Base-by-base conservation (phyloP, 2,888 invertebrate genomes). In the Carabus problematicus region DNA sequence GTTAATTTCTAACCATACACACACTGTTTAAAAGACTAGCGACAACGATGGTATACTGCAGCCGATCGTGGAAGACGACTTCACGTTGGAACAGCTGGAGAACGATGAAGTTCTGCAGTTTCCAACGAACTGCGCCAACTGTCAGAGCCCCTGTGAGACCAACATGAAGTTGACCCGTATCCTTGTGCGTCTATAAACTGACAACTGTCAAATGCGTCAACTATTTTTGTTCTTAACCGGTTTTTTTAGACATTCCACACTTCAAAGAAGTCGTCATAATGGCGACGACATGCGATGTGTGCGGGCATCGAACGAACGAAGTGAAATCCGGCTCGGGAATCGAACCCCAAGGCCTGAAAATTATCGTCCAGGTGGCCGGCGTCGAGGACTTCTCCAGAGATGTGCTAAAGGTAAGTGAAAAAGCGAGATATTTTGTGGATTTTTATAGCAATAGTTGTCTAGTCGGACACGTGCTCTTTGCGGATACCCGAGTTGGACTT, bases 221-320 rank as follows among this genome's bases (percentile, higher is more conserved):
- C 4, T 54, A 54, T 54, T 11, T 14, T 4, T 16, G 18, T 14
- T 2, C 7, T 3, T 52, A 18, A 11, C 12, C 49, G 12, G 12
- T 49, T 56, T 56, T 56, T 39, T 56, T 75, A 88, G 89, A 90
- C 74, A 95, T 99, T 78, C 99, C 99, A 0, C 91, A 96, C 80
- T 99, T 99, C 82, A 98, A 99, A 82, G 94, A 98, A 79, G 95
- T 97, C 0, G 91, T 99, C 0, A 95, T 99, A 70, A 99, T 99
- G 98, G 96, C 98, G 0, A 97, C 97, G 0, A 86, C 83, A 0
- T 99, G 99, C 80, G 97, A 97, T 12, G 79, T 79, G 0, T 99
- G 99, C 81, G 98, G 98, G 0, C 87, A 89, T 77, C 88, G 92
- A 75, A 96, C 97, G 1, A 98, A 95, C 79, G 99, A 99, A 85